These are phyloP conservation scores for Amiota minor DNA, from an alignment of 2,888 invertebrate genomes.

Conservation along the genomic window DNA sequence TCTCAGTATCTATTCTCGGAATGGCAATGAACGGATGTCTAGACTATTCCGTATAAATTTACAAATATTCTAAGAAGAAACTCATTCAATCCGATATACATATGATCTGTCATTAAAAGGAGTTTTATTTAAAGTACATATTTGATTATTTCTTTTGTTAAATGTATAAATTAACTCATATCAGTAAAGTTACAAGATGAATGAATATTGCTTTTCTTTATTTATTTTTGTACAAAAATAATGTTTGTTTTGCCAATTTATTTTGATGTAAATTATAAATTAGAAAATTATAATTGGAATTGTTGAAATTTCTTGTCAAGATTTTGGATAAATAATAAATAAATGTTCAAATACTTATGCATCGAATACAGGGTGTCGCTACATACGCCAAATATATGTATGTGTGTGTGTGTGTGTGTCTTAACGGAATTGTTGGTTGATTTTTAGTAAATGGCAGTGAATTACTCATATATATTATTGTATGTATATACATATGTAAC, in stretches of 20 bases:
- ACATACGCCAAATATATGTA: too few species aligned
- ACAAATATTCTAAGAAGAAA: too few species aligned
- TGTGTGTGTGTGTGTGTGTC: too few species aligned
- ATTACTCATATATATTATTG: not conserved
- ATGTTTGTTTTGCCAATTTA: constrained; percentile 20
- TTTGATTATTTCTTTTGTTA: too few species aligned
- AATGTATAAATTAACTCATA: too few species aligned
- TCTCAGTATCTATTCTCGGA: too few species aligned
- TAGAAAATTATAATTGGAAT: constrained; percentile 14
- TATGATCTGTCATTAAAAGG: too few species aligned
- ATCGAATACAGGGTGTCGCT: constrained; percentile 14
- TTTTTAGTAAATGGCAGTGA: constrained; percentile 23
- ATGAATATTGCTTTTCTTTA: not conserved
- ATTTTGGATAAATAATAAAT: not conserved
- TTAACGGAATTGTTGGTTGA: constrained; percentile 4
- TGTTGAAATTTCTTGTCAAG: constrained; percentile 15
- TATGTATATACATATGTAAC: too few species aligned
- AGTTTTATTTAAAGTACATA: too few species aligned
- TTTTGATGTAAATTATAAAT: constrained; percentile 12
- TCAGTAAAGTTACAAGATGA: not conserved
- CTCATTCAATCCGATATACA: too few species aligned
- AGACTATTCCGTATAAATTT: too few species aligned
- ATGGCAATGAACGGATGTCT: too few species aligned
- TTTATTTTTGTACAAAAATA: constrained; percentile 24
- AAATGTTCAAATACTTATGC: not conserved